A percentile compares a stretch with the other conserved stretches of the same genome.
Evolutionary conservation across 1,140 invertebrate genomes (phyloP).

Genomic region (Solen grandis): DNA sequence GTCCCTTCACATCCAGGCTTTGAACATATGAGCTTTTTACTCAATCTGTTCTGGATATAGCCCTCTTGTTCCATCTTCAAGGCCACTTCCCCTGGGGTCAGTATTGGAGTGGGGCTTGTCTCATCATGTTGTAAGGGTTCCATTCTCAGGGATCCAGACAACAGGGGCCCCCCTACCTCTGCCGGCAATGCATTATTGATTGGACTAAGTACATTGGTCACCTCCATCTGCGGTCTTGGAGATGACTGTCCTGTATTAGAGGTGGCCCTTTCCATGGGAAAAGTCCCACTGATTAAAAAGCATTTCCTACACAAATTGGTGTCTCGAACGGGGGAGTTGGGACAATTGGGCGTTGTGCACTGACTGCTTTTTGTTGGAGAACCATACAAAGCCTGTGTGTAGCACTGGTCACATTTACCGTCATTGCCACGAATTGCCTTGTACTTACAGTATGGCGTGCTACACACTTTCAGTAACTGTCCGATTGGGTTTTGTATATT

Average conservation of each 20-base stretch:
- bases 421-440: conserved; percentile 16
- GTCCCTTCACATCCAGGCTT: conserved; percentile 62
- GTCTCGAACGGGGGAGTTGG: neutral
- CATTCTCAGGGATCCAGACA: conserved; percentile 13
- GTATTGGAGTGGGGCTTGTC: neutral
- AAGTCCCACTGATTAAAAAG: conserved; percentile 9
- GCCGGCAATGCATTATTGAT: conserved; percentile 19
- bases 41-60: neutral
- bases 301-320: conserved; percentile 18
- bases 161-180: neutral
- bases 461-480: conserved; percentile 2
- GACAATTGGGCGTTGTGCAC: neutral
- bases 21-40: conserved; percentile 57
- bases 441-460: neutral
- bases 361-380: neutral
- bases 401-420: conserved; percentile 54
- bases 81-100: neutral
- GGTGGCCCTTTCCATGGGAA: too few relatives aligned
- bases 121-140: conserved; percentile 31
- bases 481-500: neutral
- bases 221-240: neutral
- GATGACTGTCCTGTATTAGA: neutral
- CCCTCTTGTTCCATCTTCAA: neutral
- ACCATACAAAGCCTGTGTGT: conserved; percentile 11
- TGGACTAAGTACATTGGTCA: too few relatives aligned